Evolutionary conservation across 37 sponge, comb jelly and placozoan species (phyloP).

Genomic region (Chondrilla cf. caribensis): DNA sequence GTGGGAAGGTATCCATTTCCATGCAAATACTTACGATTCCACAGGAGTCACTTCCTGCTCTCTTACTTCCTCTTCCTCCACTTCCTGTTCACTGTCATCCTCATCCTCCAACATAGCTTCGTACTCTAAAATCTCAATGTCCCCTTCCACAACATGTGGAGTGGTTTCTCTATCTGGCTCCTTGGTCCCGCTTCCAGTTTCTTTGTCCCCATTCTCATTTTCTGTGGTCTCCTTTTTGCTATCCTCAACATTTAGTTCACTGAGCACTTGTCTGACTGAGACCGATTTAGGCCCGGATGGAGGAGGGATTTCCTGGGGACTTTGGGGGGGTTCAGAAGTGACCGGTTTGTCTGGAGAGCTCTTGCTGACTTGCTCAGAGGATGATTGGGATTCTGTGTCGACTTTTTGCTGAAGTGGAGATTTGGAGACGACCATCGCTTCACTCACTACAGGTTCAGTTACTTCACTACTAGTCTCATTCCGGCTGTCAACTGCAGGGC

Average conservation of each 20-base stretch:
- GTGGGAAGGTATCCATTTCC: neutral
- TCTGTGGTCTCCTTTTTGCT: neutral
- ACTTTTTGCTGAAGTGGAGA: too few relatives aligned
- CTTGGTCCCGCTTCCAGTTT: neutral
- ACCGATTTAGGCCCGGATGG: too few relatives aligned
- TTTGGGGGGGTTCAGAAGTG: too few relatives aligned
- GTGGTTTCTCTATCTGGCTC: neutral
- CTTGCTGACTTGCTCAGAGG: too few relatives aligned
- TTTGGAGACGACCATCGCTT: too few relatives aligned
- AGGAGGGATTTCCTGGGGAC: too few relatives aligned
- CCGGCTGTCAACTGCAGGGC: too few relatives aligned
- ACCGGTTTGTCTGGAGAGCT: neutral
- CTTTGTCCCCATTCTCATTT: neutral
- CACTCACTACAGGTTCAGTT: too few relatives aligned
- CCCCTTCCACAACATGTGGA: slow-evolving; percentile 6
- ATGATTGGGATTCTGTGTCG: too few relatives aligned
- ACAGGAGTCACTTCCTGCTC: neutral
- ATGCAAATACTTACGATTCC: neutral
- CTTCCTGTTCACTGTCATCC: slow-evolving; percentile 7
- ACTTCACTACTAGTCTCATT: too few relatives aligned
- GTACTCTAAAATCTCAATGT: neutral
- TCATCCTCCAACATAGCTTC: neutral
- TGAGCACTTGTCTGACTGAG: too few relatives aligned
- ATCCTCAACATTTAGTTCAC: too few relatives aligned
- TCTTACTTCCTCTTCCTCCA: slow-evolving; percentile 4